phyloP scores from a whole-genome alignment of 37 sponge, comb jelly and placozoan genomes.

The Geodia barretti region DNA sequence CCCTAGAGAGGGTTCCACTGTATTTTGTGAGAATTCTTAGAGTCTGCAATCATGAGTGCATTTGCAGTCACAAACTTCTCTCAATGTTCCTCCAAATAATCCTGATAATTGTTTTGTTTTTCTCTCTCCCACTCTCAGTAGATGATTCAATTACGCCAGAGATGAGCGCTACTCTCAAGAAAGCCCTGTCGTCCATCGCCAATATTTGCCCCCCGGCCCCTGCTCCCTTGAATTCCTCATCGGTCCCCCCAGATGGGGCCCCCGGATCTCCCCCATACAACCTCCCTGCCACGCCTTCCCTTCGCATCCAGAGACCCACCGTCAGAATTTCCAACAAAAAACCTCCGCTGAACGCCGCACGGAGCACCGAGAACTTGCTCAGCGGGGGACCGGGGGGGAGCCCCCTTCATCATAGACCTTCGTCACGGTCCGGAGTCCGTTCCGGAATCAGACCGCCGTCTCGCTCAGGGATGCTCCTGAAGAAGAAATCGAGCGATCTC shows the following conservation, averaged over 20 bases:
- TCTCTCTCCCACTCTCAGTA: too few relatives aligned
- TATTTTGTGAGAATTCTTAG: neutral
- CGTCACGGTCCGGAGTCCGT: neutral
- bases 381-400: neutral
- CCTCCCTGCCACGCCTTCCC: neutral
- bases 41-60: neutral
- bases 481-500: neutral
- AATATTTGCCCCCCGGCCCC: neutral
- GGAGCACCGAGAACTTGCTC: neutral
- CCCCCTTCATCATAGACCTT: neutral
- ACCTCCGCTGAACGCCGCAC: neutral
- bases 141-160: neutral
- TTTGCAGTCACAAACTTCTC: too few relatives aligned
- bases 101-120: too few relatives aligned
- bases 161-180: neutral
- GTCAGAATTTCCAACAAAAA: neutral
- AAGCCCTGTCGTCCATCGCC: neutral
- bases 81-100: too few relatives aligned
- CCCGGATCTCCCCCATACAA: neutral
- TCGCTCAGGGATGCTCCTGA: constrained; percentile 10
- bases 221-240: neutral
- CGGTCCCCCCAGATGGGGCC: neutral
- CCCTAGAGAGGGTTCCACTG: neutral
- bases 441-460: constrained; percentile 28
- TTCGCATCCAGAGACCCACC: constrained; percentile 1